These are phyloP conservation scores for Hydra vulgaris DNA, from an alignment of 30 jellyfish, hydroid and myxozoan species.

Conservation along the genomic window DNA sequence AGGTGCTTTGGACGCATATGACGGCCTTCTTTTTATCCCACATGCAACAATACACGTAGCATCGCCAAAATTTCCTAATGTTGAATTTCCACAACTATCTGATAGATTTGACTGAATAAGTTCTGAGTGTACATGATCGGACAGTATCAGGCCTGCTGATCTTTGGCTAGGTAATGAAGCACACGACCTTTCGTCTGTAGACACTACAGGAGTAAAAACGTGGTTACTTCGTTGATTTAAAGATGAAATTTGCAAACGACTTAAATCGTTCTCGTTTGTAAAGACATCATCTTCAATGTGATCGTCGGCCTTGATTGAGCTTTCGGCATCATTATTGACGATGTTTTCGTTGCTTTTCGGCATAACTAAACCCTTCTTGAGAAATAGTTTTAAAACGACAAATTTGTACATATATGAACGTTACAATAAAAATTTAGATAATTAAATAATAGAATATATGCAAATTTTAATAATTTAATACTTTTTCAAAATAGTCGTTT, in stretches of 20 bases:
- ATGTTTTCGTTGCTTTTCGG: conserved; percentile 30
- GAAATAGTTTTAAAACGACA: background rate
- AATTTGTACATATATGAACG: no score
- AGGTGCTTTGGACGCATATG: conserved; percentile 90
- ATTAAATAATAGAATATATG: no score
- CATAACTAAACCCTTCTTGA: background rate
- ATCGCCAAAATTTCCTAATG: conserved; percentile 13
- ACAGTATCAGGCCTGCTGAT: background rate
- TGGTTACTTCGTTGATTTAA: background rate
- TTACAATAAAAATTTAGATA: no score
- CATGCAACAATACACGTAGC: conserved; percentile 32
- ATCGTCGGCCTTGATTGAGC: conserved; percentile 17
- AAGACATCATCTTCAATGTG: conserved; percentile 25
- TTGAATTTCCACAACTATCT: background rate
- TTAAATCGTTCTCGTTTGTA: conserved; percentile 30
- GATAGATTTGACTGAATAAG: background rate
- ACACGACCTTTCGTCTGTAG: background rate
- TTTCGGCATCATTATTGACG: conserved; percentile 9
- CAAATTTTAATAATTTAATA: no score
- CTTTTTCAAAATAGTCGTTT: background rate
- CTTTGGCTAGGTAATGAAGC: background rate
- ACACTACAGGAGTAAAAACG: background rate
- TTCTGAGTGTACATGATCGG: background rate
- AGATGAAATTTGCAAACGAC: background rate
- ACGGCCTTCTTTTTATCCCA: conserved; percentile 70